Base-by-base conservation (phyloP, 37 sponge, comb jelly and placozoan species). In the Spongilla lacustris region DNA sequence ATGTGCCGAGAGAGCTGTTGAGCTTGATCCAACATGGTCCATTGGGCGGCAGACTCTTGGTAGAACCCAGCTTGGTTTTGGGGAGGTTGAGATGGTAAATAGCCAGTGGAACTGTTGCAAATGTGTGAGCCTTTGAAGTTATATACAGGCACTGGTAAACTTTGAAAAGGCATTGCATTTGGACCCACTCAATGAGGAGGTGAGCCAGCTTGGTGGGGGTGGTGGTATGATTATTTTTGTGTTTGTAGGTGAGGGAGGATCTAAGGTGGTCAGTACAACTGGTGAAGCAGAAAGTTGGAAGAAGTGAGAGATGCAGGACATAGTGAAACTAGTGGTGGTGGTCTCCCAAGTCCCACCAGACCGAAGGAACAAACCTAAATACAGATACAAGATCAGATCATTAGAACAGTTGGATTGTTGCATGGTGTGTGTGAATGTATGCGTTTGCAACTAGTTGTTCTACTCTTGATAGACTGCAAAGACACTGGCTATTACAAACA, bases 381-480 rank as follows among this genome's bases (percentile, higher is more conserved):
- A 72, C 31, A 72, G 31, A 33, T 72, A 72, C 31, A 30, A 72
- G 17, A 33, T 72, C 73, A 72, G 29, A 30, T 24, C 14, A 28
- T 72, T 58, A 17, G 19, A 58, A 58, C 11, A 58, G 58, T 17
- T 17, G 58, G 58, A 41, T 41, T 41, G 27, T 69, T 28, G 27
- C 70, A 69, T 4, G 27, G 8, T 69, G 10, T 69, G 25, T 69
- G 25, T 71, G 35, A 71, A 34, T 82, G 27, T 74, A 36, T 29
- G 75, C 74, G 66, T 30, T 37, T 25, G 68, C 66, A 34, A n/a
- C 4, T 48, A 67, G 5, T 34, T 71, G 30, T 74, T 58, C 88
- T 79, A 98, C 82, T 97, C 99, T 76, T 89, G 92, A 77, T 98
- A 98, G 0, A 98, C 86, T 33, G 92, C 95, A 89, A 84, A 98